Evolutionary conservation across 2,113 vertebrate genomes (phyloP), one percentile per base, ranked within the genome.

Genomic region (Polyodon spathula): DNA sequence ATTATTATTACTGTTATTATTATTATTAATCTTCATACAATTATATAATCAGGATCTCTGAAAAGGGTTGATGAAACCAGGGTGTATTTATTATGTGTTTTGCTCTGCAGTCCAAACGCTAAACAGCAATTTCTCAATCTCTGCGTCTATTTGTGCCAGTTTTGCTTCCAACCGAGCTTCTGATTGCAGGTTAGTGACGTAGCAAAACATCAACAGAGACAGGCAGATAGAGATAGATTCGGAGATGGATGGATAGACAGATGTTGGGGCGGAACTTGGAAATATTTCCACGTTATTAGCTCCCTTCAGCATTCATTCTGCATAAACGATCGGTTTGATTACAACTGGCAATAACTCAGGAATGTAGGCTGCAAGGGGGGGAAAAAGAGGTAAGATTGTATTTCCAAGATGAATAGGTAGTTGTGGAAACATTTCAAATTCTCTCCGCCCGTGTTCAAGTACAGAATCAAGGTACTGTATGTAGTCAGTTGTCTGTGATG

Each of bases 151-250:
- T 66, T 61, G 65, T 67, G 65, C 57, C 72, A 68, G 69, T 69
- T n/a, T 58, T 67, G 70, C 72, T 77, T 66, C 73, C 74, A 58
- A 65, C 59, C 60, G 78, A 84, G 74, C 81, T 79, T 74, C 61
- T 73, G 66, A 77, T 77, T 79, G 74, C 79, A 76, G 81, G 81
- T 78, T 69, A 67, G 81, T 69, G 86, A 84, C 76, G 80, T 78
- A 81, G 69, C 69, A 66, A 78, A 67, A 64, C 59, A 12, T 40
- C 40, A 48, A 42, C 40, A 54, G 53, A 40, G 54, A 68, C 71
- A 63, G 58, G 61, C 80, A 63, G 77, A 69, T 63, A 53, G 75
- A 71, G 63, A 27, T 50, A 4, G 54, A 66, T 48, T 67, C 69
- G 66, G 63, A 77, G 76, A 81, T 81, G 76, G 80, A 84, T 77